A percentile compares a stretch with the other conserved stretches of the same genome.
phyloP scores from a whole-genome alignment of 1,140 invertebrate genomes.

The Macrotrachela quadricornifera region DNA sequence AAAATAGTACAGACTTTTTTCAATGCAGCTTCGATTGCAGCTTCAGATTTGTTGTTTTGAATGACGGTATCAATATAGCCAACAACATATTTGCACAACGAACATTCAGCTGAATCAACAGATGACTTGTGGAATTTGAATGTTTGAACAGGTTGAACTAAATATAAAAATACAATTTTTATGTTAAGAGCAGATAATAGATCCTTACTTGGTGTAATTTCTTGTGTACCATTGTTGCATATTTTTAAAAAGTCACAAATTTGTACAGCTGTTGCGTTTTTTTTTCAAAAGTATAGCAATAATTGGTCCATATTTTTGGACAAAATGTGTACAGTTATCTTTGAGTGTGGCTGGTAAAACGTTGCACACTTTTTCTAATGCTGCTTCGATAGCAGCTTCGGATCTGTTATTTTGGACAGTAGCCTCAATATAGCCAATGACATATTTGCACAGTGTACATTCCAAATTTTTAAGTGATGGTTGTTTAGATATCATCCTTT shows the following conservation, averaged over 20 bases:
- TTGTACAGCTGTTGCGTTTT: neutral
- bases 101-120: neutral
- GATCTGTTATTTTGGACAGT: conserved; percentile 1
- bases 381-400: neutral
- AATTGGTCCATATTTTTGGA: conserved; percentile 1
- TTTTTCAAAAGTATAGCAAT: conserved; percentile 1
- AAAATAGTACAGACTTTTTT: conserved; percentile 4
- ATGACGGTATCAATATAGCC: conserved; percentile 3
- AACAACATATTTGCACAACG: conserved; percentile 6
- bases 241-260: conserved; percentile 5
- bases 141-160: conserved; percentile 1
- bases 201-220: too few species aligned
- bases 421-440: conserved; percentile 1
- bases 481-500: too few species aligned
- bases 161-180: too few species aligned
- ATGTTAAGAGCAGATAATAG: too few species aligned
- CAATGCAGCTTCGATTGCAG: conserved; percentile 1
- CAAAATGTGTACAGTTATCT: neutral
- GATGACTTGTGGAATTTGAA: neutral
- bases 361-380: conserved; percentile 6
- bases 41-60: conserved; percentile 1
- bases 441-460: conserved; percentile 7
- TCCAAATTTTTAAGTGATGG: too few species aligned
- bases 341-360: neutral
- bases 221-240: neutral